Conservation (phyloP, 2,113 vertebrate species). For the Cheirogaleus medius region DNA sequence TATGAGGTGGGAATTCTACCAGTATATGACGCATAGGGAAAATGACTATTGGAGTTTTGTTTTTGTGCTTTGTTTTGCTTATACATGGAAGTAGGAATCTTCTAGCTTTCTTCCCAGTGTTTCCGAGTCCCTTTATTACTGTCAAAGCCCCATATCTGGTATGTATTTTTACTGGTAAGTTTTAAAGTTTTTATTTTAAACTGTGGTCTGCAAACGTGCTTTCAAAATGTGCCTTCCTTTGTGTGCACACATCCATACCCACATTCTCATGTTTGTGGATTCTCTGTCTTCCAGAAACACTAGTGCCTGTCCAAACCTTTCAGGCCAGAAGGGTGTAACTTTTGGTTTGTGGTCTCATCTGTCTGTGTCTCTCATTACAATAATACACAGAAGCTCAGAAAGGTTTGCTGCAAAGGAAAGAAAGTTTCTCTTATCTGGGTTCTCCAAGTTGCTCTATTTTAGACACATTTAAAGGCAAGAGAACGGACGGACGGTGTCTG, state of each 20-base stretch:
- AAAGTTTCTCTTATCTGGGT: background rate
- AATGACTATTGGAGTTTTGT: background rate
- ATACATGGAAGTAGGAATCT: background rate
- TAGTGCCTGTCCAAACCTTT: conserved; percentile 36
- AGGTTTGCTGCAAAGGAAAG: background rate
- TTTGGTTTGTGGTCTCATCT: conserved; percentile 58
- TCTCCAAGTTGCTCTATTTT: background rate
- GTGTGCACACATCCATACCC: background rate
- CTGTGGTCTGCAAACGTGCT: background rate
- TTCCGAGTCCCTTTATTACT: background rate
- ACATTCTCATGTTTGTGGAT: background rate
- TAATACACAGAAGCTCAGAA: conserved; percentile 12
- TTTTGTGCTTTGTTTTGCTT: background rate
- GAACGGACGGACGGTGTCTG: background rate
- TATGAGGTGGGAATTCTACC: conserved; percentile 49
- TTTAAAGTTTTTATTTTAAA: background rate
- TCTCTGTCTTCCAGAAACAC: conserved; percentile 29
- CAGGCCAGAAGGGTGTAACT: conserved; percentile 44
- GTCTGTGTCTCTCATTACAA: background rate
- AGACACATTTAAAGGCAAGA: background rate
- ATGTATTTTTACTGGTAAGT: background rate
- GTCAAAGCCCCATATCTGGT: background rate
- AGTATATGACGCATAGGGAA: conserved; percentile 27
- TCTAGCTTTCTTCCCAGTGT: background rate
- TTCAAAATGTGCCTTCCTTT: background rate